phyloP scores from a whole-genome alignment of 2,797 vertebrate genomes.

The Petrocephalus schoutedeni region DNA sequence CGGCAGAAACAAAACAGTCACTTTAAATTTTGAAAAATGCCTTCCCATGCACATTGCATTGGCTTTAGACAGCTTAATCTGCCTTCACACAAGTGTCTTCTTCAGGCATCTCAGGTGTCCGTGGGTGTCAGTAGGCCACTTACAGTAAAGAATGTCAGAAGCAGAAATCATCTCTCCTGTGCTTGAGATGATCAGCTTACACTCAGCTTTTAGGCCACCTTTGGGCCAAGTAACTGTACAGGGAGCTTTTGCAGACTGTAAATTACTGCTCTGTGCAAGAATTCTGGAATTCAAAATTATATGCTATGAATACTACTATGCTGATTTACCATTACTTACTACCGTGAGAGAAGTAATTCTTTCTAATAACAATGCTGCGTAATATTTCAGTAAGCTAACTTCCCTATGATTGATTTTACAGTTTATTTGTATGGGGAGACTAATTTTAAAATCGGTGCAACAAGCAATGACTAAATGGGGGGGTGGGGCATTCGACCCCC shows the following conservation, averaged over 20 bases:
- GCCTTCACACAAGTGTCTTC: neutral
- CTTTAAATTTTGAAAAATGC: neutral
- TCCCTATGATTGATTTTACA: neutral
- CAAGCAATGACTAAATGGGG: neutral
- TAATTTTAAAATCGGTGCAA: neutral
- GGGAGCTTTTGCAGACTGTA: neutral
- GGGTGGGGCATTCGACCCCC: neutral
- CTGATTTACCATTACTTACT: neutral
- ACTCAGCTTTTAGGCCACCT: neutral
- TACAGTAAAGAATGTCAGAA: neutral
- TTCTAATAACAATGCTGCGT: neutral
- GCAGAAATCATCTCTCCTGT: neutral
- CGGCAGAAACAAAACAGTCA: neutral
- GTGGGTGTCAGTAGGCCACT: neutral
- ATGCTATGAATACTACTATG: neutral
- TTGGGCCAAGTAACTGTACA: neutral
- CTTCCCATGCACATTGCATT: neutral
- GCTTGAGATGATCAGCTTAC: neutral
- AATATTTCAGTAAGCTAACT: neutral
- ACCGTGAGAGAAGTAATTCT: neutral
- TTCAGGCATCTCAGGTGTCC: neutral
- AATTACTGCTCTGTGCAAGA: neutral
- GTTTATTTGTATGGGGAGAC: neutral
- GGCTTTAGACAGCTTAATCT: neutral
- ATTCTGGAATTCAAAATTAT: neutral